phyloP scores from a whole-genome alignment of 1,140 invertebrate genomes.

The Bombus soroeensis region DNA sequence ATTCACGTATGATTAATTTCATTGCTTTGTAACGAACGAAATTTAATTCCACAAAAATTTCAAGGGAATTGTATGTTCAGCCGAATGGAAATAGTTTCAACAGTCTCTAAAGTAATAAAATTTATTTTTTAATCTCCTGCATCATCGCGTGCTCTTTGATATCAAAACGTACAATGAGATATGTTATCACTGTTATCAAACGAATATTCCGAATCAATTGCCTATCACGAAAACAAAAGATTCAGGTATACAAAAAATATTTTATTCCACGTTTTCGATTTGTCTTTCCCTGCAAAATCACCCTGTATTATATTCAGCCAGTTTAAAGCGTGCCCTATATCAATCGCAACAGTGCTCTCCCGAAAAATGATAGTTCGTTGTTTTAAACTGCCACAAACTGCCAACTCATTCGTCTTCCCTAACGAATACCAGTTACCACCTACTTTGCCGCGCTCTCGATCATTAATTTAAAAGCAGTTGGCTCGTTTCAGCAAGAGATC shows the following conservation, averaged over 20 bases:
- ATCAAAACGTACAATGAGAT: too few relatives aligned
- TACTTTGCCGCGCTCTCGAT: background rate
- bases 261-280: background rate
- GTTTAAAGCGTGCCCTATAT: background rate
- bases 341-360: background rate
- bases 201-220: background rate
- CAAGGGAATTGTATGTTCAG: background rate
- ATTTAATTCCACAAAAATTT: background rate
- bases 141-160: too few relatives aligned
- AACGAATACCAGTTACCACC: background rate
- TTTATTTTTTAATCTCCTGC: background rate
- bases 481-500: constrained; percentile 21
- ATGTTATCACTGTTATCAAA: background rate
- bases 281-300: background rate
- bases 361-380: background rate
- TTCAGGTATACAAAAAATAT: background rate
- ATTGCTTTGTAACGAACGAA: background rate
- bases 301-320: too few relatives aligned
- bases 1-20: background rate
- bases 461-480: constrained; percentile 7
- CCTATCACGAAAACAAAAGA: background rate
- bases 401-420: background rate
- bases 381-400: background rate
- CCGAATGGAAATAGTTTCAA: background rate
- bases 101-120: background rate